Percentiles rank a stretch among this genome's conserved stretches.
Conservation (phyloP, 1,140 invertebrate genomes). For the Theocolax elegans region DNA sequence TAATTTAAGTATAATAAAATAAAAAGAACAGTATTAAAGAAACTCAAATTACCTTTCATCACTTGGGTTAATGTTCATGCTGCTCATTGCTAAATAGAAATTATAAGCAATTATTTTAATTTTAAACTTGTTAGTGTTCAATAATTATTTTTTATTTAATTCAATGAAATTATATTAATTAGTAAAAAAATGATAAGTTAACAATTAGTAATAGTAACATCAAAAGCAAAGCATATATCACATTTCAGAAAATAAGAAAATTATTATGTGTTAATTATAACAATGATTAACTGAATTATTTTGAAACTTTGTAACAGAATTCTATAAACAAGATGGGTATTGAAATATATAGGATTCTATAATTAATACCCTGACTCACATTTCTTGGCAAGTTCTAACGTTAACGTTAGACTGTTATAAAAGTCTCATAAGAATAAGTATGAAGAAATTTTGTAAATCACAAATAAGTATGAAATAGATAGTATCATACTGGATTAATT, state of each 20-base stretch:
- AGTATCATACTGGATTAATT: background rate
- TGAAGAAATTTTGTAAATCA: conserved; percentile 8
- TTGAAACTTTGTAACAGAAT: conserved; percentile 25
- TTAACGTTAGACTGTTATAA: conserved; percentile 25
- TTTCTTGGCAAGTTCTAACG: conserved; percentile 49
- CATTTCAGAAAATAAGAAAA: background rate
- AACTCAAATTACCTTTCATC: conserved; percentile 36
- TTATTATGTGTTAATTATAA: background rate
- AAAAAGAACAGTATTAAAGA: conserved; percentile 6
- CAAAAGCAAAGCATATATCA: conserved; percentile 5
- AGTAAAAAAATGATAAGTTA: background rate
- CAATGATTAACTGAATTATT: background rate
- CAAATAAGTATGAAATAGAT: background rate
- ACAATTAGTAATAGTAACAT: background rate
- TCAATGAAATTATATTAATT: background rate
- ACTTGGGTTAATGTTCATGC: conserved; percentile 30
- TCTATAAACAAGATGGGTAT: conserved; percentile 38
- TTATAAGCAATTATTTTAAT: conserved; percentile 31
- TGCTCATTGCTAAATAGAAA: conserved; percentile 21
- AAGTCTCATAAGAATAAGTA: conserved; percentile 32
- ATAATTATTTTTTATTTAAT: background rate
- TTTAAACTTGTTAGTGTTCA: conserved; percentile 15
- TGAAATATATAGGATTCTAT: conserved; percentile 49
- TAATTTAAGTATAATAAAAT: conserved; percentile 1
- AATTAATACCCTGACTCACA: conserved; percentile 56